phyloP scores from a whole-genome alignment of 2,113 vertebrate species.

The Psilopogon haemacephalus region DNA sequence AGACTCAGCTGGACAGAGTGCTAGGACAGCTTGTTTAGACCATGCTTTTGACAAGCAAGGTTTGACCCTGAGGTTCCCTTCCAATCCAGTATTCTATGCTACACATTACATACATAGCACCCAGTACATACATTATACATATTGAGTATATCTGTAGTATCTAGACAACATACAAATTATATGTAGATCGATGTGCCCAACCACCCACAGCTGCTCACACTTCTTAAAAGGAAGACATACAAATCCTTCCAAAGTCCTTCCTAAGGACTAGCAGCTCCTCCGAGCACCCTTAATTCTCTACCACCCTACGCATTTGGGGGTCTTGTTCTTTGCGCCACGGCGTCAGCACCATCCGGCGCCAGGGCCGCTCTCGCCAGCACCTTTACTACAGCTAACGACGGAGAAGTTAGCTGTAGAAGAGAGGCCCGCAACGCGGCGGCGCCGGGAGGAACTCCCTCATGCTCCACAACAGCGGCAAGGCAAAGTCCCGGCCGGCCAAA shows the following conservation, averaged over 20 bases:
- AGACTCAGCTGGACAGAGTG: too few species aligned
- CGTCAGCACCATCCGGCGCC: background rate
- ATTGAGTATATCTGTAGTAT: background rate
- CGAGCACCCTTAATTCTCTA: background rate
- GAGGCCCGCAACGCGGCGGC: background rate
- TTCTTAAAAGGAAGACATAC: background rate
- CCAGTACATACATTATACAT: background rate
- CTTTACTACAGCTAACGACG: accelerated
- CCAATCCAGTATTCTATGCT: background rate
- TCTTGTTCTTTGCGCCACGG: background rate
- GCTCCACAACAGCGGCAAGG: background rate
- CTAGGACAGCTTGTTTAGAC: too few species aligned
- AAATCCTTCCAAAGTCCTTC: background rate
- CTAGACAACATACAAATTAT: accelerated
- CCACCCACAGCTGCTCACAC: background rate
- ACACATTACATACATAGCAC: too few species aligned
- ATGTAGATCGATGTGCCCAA: background rate
- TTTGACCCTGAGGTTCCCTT: too few species aligned
- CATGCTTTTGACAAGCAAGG: too few species aligned
- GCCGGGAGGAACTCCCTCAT: background rate
- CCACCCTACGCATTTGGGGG: too few species aligned
- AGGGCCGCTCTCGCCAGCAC: background rate
- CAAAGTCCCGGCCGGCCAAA: accelerated
- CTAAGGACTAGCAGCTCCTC: background rate
- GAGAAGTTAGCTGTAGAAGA: accelerated